Evolutionary conservation across 2,113 vertebrate species (phyloP), one percentile per base, ranked within the genome.

Genomic region (Nipponia nippon): DNA sequence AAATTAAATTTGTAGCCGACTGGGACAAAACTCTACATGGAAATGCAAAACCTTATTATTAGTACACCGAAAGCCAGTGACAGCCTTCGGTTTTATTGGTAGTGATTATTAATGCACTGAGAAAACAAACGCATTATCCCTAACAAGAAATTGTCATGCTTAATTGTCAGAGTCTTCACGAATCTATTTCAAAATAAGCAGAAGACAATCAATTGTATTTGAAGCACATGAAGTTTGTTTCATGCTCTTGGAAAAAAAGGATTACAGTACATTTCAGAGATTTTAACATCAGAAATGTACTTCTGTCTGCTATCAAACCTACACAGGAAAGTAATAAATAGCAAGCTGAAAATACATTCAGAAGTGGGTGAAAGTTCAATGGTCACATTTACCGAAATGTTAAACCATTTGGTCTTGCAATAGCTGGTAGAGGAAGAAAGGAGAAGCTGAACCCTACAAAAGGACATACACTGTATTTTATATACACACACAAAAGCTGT

Each of bases 291-390:
- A 78, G 66, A 87, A 85, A 59, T 12, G 26, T 61, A 50, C 73
- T 92, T 84, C 82, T 84, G 79, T 52, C 20, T 26, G 80, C 42
- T 82, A 29, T 56, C 67, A 91, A 92, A 90, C 46, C 73, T 86
- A 32, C 32, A 75, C 52, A 65, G 92, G 53, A 82, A 67, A 89
- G 67, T 25, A 89, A 89, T 67, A 93, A 94, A 91, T 32, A 82
- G 56, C 75, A 77, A 67, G 78, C 89, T 92, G 82, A 63, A 97
- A 97, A 91, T 86, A 82, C 58, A 56, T 62, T 69, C 58, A 77
- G 42, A 95, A 97, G 87, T 91, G 59, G 95, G 97, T 92, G 86
- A 96, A 96, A 97, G 96, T 96, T 97, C 95, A 96, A 6, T 29
- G 63, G 49, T 67, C 66, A 79, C 82, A 94, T 40, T 92, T 29